Evolutionary conservation across 2,888 invertebrate species (phyloP).

Genomic region (Corbicula japonica): DNA sequence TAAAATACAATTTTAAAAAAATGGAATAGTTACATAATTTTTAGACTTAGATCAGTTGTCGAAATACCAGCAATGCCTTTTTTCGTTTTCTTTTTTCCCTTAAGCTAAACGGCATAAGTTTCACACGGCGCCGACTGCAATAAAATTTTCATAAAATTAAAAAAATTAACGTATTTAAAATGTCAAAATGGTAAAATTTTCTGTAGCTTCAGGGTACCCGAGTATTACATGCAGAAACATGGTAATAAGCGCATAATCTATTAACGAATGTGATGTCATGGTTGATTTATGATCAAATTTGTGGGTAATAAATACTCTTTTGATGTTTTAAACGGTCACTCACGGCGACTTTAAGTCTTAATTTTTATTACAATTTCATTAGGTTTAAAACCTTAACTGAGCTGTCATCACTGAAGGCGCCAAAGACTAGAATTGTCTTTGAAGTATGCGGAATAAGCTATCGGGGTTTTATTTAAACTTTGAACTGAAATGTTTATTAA

Average conservation of each 20-base stretch:
- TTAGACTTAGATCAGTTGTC: no score
- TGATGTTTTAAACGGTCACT: slow-evolving; percentile 40
- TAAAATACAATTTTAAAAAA: no score
- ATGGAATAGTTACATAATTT: no score
- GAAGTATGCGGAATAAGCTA: slow-evolving; percentile 26
- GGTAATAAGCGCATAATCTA: slow-evolving; percentile 33
- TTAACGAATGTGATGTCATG: slow-evolving; percentile 41
- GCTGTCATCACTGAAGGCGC: slow-evolving; percentile 21
- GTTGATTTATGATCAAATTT: slow-evolving; percentile 54
- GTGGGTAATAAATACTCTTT: slow-evolving; percentile 50
- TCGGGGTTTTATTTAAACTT: slow-evolving; percentile 25
- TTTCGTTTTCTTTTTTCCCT: no score
- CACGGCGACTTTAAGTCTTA: slow-evolving; percentile 21
- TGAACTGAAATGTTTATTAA: slow-evolving; percentile 46
- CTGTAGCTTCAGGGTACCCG: slow-evolving; percentile 32
- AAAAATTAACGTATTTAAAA: slow-evolving; percentile 16
- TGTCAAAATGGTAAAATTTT: slow-evolving; percentile 12
- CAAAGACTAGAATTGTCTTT: slow-evolving; percentile 32
- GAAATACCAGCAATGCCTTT: no score
- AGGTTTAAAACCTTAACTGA: slow-evolving; percentile 29
- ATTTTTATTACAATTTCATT: slow-evolving; percentile 44
- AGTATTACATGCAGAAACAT: slow-evolving; percentile 29
- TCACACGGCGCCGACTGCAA: neutral
- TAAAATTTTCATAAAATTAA: slow-evolving; percentile 13
- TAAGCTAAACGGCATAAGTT: no score